Evolutionary conservation across 2,888 invertebrate species (phyloP).

Genomic region (Slavum lentiscoides): DNA sequence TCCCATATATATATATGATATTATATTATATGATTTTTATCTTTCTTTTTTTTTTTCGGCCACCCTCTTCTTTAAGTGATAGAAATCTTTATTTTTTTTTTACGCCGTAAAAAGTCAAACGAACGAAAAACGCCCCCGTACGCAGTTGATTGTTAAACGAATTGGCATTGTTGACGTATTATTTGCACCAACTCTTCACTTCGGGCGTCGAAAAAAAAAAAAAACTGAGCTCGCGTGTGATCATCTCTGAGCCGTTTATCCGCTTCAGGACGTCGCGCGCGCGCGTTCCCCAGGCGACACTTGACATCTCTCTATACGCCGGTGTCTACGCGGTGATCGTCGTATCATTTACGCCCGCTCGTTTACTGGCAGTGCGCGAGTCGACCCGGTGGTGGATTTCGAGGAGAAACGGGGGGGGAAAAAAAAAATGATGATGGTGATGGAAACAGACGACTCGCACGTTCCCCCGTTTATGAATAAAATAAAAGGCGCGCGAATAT

Average conservation of each 20-base stretch:
- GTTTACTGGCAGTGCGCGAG: neutral
- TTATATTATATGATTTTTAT: slow-evolving; percentile 12
- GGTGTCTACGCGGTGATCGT: slow-evolving; percentile 13
- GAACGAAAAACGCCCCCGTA: neutral
- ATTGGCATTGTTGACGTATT: slow-evolving; percentile 50
- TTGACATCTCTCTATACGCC: slow-evolving; percentile 21
- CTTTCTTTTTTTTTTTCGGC: slow-evolving; percentile 11
- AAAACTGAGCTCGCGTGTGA: slow-evolving; percentile 7
- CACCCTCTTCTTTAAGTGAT: slow-evolving; percentile 40
- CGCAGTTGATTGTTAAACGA: slow-evolving; percentile 40
- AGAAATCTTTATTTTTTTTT: slow-evolving; percentile 12
- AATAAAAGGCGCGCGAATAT: neutral
- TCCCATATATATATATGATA: slow-evolving; percentile 1
- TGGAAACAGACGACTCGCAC: neutral
- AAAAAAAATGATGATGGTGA: neutral
- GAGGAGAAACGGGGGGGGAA: too few relatives aligned
- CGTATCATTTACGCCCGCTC: neutral
- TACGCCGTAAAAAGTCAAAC: slow-evolving; percentile 1
- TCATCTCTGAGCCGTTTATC: slow-evolving; percentile 42
- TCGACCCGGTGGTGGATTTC: too few relatives aligned
- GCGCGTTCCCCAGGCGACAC: slow-evolving; percentile 51
- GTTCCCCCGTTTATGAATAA: slow-evolving; percentile 2
- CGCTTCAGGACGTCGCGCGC: slow-evolving; percentile 43
- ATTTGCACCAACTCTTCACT: slow-evolving; percentile 1
- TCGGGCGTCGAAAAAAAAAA: neutral